A percentile compares a stretch with the other conserved stretches of the same genome.
Conservation (phyloP, 2,888 invertebrate species). For the Spilarctia lutea region DNA sequence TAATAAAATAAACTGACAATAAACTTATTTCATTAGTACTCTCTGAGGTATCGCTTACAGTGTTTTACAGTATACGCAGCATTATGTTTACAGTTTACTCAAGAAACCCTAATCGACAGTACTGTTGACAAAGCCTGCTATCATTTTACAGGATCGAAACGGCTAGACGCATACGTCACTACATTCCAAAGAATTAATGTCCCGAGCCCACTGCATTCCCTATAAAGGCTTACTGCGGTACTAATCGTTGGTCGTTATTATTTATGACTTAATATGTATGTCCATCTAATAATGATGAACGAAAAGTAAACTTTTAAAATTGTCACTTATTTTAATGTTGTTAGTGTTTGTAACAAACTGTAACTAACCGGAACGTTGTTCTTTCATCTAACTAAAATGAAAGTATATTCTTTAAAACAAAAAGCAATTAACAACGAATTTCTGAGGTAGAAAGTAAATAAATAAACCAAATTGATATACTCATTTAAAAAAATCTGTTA, state of each 20-base stretch:
- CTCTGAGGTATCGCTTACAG: neutral
- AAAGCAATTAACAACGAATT: too few relatives aligned
- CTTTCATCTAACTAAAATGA: too few relatives aligned
- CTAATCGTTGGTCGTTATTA: slow-evolving; percentile 68
- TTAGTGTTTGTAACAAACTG: too few relatives aligned
- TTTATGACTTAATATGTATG: slow-evolving; percentile 60
- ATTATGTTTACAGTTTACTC: neutral
- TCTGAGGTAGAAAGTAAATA: too few relatives aligned
- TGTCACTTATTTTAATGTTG: neutral
- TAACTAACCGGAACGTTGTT: neutral
- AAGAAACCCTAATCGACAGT: neutral
- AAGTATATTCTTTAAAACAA: too few relatives aligned
- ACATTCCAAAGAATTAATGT: slow-evolving; percentile 65
- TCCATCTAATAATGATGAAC: slow-evolving; percentile 32
- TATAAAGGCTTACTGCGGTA: slow-evolving; percentile 60
- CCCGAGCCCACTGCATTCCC: slow-evolving; percentile 49
- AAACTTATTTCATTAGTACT: neutral
- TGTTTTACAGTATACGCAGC: neutral
- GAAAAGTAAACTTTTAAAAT: neutral
- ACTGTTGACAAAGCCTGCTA: slow-evolving; percentile 29
- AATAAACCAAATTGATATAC: too few relatives aligned
- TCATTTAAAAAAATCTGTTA: too few relatives aligned
- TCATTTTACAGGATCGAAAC: slow-evolving; percentile 66
- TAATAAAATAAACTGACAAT: neutral
- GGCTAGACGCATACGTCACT: slow-evolving; percentile 58